Evolutionary conservation across 1,140 invertebrate species (phyloP), one percentile per base, ranked within the genome.

Genomic region (Drosophila busckii): DNA sequence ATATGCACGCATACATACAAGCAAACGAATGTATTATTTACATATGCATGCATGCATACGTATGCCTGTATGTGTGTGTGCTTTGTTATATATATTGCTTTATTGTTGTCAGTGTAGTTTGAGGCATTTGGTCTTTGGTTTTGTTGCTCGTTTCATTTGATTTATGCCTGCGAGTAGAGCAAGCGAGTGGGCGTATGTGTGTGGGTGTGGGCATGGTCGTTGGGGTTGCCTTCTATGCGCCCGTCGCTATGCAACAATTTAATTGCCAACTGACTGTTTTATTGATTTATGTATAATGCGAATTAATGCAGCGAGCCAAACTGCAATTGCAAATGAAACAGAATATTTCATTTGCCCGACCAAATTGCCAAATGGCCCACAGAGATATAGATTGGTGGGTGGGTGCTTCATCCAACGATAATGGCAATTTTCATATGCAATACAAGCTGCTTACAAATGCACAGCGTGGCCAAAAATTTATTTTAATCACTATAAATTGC

Each of bases 191-290:
- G 68, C 35, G 50, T 25, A 23, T 40, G 62, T 34, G 45, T 65
- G 42, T 31, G 40, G 9, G 4, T 17, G 2, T 13, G 3, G 5
- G 7, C 7, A n/a, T n/a, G 9, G 6, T 4, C 0, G 23, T 9
- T 12, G 49, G 35, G 28, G 19, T 35, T 31, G 25, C 16, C 8
- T 10, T 20, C 16, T 45, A 22, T 13, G 19, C 20, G 22, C 29
- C 26, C 31, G 45, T 58, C 48, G 59, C 67, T 64, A 71, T 71
- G 68, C 68, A 71, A 71, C 68, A 66, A 70, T 71, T 71, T 71
- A 71, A 71, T 71, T 71, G 68, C 68, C 61, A 70, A 61, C 50
- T 66, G 68, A 60, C 69, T 71, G 68, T 61, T 67, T n/a, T 71
- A 71, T 71, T 71, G 68, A 71, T 71, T 71, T 71, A 71, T 71